Evolutionary conservation across 2,113 vertebrate genomes (phyloP).

Genomic region (Acrocephalus kingi): DNA sequence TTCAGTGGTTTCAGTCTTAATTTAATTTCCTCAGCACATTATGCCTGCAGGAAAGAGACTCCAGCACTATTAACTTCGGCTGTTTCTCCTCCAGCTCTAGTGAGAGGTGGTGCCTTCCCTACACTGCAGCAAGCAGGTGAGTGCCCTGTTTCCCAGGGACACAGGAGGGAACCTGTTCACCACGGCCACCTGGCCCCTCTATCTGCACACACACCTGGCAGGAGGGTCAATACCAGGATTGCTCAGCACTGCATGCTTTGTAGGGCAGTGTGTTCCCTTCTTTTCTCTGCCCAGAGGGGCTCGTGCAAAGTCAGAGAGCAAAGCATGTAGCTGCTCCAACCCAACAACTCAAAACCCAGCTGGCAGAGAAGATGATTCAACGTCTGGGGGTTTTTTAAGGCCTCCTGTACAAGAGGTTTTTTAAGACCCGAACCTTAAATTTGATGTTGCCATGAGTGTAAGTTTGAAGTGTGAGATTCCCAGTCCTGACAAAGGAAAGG

Average conservation of each 20-base stretch:
- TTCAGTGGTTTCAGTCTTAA: background rate
- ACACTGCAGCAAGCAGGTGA: fast-evolving
- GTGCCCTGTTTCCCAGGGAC: background rate
- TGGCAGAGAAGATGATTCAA: background rate
- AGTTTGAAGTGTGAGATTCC: background rate
- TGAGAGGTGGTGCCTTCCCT: background rate
- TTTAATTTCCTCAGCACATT: background rate
- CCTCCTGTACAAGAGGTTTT: background rate
- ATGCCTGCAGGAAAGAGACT: background rate
- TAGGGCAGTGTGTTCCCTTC: background rate
- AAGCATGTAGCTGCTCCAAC: background rate
- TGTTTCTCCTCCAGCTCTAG: background rate
- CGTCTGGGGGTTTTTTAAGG: background rate
- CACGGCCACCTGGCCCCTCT: fast-evolving
- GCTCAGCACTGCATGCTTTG: background rate
- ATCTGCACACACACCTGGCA: background rate
- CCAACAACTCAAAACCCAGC: background rate
- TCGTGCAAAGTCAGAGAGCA: background rate
- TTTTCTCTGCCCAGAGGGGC: background rate
- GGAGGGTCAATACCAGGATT: background rate
- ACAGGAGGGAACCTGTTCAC: background rate
- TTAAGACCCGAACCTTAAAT: background rate
- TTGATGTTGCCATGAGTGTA: background rate
- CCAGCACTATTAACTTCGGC: background rate
- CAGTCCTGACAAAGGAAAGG: background rate